Evolutionary conservation across 2,888 invertebrate species (phyloP), one percentile per base, ranked within the genome.

Genomic region (Drosophila kuntzei): DNA sequence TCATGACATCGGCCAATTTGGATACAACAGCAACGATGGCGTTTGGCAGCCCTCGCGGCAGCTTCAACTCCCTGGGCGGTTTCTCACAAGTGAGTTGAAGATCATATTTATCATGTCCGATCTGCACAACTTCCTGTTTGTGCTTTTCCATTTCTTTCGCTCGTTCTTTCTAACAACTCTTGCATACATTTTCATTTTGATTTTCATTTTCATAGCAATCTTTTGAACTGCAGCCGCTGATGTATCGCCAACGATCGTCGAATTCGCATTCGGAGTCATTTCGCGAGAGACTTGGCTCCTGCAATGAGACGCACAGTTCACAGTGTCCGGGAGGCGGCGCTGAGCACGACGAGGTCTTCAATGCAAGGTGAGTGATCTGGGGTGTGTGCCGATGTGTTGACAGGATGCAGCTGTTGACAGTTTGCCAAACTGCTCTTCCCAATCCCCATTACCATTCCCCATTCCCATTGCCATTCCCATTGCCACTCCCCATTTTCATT

Each of bases 211-310:
- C 67, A 14, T 50, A 90, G 90, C 90, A 87, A 86, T 90, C 89
- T 54, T 88, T 89, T 81, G 89, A 90, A 77, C 70, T 88, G 81
- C 90, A 91, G 69, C 90, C 90, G 81, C 80, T 90, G 83, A 87
- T 90, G 90, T 59, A 64, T 54, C 87, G 89, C 65, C 90, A 91
- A 70, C 89, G 91, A 65, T 89, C 89, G 51, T 87, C 90, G 59
- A 90, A 90, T 75, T 90, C 90, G 57, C 90, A 90, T 47, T 85
- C 90, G 68, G 92, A 91, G 60, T 74, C 87, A 60, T 91, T 89
- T 79, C 91, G 92, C 65, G 91, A 92, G 66, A 90, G 92, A 63
- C 83, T 92, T 59, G 91, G 91, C 64, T 92, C 92, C 67, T 92
- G 91, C 73, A 92, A 91, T 65, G 92, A 92, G 80, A 89, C 92